Conservation (phyloP, 2,888 invertebrate genomes). For the Melitaea athalia region DNA sequence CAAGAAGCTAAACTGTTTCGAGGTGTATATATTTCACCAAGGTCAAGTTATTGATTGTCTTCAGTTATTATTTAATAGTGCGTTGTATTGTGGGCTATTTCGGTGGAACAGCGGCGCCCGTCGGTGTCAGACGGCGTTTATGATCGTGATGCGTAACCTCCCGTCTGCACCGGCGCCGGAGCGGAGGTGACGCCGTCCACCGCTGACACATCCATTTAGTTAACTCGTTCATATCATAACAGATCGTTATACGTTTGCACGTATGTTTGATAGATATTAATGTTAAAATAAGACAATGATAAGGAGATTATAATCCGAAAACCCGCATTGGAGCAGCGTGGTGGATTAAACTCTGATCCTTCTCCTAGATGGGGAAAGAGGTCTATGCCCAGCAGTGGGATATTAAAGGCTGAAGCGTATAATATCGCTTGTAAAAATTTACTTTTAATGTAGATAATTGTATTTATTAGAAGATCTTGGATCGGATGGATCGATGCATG, state of each 20-base stretch:
- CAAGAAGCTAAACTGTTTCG: background rate
- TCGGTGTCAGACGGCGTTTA: conserved; percentile 24
- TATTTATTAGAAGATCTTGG: no score
- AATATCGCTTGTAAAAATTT: background rate
- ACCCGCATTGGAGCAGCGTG: no score
- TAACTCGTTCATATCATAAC: background rate
- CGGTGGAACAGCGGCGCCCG: conserved; percentile 23
- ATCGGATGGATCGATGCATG: no score
- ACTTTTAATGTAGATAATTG: background rate
- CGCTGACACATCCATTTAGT: conserved; percentile 16
- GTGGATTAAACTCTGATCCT: no score
- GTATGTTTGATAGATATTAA: no score
- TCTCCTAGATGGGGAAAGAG: no score
- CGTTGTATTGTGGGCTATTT: conserved; percentile 26
- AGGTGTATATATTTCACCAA: conserved; percentile 8
- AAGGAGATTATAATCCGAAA: background rate
- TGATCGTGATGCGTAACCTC: conserved; percentile 13
- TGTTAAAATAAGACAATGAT: background rate
- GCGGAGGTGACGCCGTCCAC: conserved; percentile 11
- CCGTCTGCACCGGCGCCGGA: conserved; percentile 22
- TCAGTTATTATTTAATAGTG: conserved; percentile 27
- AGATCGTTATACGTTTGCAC: background rate
- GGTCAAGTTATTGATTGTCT: conserved; percentile 29
- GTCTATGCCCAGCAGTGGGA: no score
- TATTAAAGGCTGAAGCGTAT: no score